phyloP scores from a whole-genome alignment of 2,797 vertebrate genomes.

The Poeciliopsis paucimaculata region DNA sequence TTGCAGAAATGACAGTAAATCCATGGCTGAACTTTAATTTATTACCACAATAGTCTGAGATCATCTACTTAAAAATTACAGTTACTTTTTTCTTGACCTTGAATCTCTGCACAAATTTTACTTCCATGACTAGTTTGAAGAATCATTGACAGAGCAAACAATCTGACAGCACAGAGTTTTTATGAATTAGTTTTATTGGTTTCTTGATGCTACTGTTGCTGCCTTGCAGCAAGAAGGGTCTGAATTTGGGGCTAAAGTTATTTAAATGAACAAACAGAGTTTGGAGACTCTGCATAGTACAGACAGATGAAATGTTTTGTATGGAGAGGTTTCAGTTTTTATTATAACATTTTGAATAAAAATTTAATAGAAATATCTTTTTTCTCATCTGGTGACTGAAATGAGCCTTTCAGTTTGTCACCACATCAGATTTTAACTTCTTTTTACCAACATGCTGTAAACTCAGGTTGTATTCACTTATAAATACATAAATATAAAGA shows the following conservation, averaged over 20 bases:
- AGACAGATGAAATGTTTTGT: not conserved
- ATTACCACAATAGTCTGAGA: not conserved
- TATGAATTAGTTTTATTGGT: not conserved
- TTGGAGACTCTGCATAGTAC: not conserved
- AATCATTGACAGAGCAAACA: not conserved
- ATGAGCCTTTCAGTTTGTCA: not conserved
- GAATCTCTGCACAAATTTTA: not conserved
- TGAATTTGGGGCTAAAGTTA: not conserved
- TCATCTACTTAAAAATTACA: not conserved
- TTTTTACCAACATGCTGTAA: not conserved
- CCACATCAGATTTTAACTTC: not conserved
- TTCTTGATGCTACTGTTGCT: not conserved
- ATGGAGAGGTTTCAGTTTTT: not conserved
- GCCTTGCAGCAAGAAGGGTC: not conserved
- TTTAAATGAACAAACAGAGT: not conserved
- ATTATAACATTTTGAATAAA: not conserved
- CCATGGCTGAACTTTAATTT: not conserved
- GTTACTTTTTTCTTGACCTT: not conserved
- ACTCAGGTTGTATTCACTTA: not conserved
- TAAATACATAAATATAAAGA: not conserved
- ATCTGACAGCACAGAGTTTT: not conserved
- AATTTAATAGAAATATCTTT: not conserved
- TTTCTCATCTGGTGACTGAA: not conserved
- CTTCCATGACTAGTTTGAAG: not conserved
- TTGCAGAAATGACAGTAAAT: not conserved